phyloP scores from a whole-genome alignment of 2,888 invertebrate species.

The Macrosoma leucophasiata region DNA sequence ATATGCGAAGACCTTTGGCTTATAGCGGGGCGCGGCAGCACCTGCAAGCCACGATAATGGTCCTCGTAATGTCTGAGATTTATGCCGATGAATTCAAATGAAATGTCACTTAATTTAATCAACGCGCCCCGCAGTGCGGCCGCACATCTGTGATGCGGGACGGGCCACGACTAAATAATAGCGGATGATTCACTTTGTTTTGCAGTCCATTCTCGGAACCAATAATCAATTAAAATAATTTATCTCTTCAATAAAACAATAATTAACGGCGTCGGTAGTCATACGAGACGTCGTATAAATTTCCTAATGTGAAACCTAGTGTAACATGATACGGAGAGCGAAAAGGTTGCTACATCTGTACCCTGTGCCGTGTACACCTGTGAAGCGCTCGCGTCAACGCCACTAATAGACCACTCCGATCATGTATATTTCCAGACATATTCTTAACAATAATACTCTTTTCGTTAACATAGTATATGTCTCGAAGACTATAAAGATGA shows the following conservation, averaged over 20 bases:
- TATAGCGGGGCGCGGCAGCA: constrained; percentile 38
- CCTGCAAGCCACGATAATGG: constrained; percentile 48
- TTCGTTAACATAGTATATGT: no score
- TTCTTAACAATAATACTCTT: no score
- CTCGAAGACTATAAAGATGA: no score
- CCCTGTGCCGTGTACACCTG: no score
- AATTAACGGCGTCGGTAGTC: constrained; percentile 67
- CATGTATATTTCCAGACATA: constrained; percentile 46
- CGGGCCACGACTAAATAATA: constrained; percentile 41
- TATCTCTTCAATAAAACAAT: constrained; percentile 69
- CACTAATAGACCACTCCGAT: constrained; percentile 55
- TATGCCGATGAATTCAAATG: constrained; percentile 60
- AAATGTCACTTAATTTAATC: constrained; percentile 71
- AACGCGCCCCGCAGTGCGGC: constrained; percentile 52
- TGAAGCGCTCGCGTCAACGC: constrained; percentile 52
- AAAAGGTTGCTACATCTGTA: constrained; percentile 60
- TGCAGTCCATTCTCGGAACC: constrained; percentile 64
- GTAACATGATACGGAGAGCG: constrained; percentile 59
- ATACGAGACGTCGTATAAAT: constrained; percentile 71
- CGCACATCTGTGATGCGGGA: constrained; percentile 43
- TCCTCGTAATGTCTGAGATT: constrained; percentile 58
- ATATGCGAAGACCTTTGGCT: constrained; percentile 44
- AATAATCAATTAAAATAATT: constrained; percentile 68
- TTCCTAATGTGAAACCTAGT: constrained; percentile 73
- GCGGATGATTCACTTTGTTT: constrained; percentile 70